A percentile compares a stretch with the other conserved stretches of the same genome.
Evolutionary conservation across 2,888 invertebrate species (phyloP).

Genomic region (Pyrgus malvae): DNA sequence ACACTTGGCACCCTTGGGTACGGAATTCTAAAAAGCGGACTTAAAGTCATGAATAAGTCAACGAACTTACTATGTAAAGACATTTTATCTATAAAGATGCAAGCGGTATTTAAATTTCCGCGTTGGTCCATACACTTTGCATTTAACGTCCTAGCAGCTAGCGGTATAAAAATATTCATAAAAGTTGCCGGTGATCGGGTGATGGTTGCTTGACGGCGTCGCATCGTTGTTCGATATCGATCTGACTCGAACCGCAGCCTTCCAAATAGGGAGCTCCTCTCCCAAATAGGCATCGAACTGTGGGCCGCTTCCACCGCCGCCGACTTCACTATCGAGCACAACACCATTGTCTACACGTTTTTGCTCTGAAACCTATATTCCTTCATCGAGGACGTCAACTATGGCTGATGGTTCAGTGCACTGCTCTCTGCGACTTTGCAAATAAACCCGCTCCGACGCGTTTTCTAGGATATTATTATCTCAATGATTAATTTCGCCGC

Average conservation of each 20-base stretch:
- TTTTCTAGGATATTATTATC: slow-evolving; percentile 34
- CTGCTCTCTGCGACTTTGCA: slow-evolving; percentile 31
- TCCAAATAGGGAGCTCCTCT: slow-evolving; percentile 73
- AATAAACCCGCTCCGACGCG: slow-evolving; percentile 36
- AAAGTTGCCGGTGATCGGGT: slow-evolving; percentile 47
- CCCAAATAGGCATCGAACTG: slow-evolving; percentile 73
- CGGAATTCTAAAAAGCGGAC: slow-evolving; percentile 1
- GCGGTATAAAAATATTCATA: slow-evolving; percentile 45
- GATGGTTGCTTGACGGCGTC: slow-evolving; percentile 57
- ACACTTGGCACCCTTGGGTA: too few species aligned
- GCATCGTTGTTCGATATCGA: slow-evolving; percentile 64
- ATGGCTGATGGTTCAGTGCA: slow-evolving; percentile 38
- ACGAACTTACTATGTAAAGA: neutral
- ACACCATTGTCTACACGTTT: slow-evolving; percentile 69
- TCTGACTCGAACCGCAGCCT: slow-evolving; percentile 74
- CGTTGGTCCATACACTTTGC: slow-evolving; percentile 10
- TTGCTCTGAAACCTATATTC: slow-evolving; percentile 51
- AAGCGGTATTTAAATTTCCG: slow-evolving; percentile 16
- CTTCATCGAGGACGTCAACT: slow-evolving; percentile 49
- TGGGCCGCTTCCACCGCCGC: slow-evolving; percentile 43
- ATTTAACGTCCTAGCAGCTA: slow-evolving; percentile 24
- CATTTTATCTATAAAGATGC: slow-evolving; percentile 17
- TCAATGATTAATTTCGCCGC: slow-evolving; percentile 23
- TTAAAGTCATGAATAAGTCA: slow-evolving; percentile 10
- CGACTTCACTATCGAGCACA: slow-evolving; percentile 62